A percentile compares a stretch with the other conserved stretches of the same genome.
phyloP scores from a whole-genome alignment of 2,888 invertebrate species.

The Oeneis ivallda region DNA sequence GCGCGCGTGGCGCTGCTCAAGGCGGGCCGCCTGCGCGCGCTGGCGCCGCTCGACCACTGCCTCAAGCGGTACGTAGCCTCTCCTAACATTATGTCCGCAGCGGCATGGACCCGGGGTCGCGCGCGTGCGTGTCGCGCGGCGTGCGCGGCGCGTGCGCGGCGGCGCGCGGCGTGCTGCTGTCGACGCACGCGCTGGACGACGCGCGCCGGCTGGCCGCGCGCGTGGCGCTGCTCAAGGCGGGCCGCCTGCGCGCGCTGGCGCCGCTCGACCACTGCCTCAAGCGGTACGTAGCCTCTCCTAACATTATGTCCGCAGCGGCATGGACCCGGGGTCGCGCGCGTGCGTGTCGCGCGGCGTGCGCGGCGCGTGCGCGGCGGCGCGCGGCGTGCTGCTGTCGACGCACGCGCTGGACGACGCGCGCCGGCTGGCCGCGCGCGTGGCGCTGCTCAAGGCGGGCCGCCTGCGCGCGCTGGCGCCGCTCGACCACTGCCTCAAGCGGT shows the following conservation, averaged over 20 bases:
- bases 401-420: constrained; percentile 83
- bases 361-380: constrained; percentile 67
- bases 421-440: constrained; percentile 74
- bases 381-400: constrained; percentile 85
- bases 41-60: constrained; percentile 74
- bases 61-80: too few relatives aligned
- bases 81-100: constrained; percentile 51
- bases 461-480: constrained; percentile 78
- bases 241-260: constrained; percentile 82
- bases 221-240: constrained; percentile 82
- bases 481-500: constrained; percentile 75
- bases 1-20: constrained; percentile 83
- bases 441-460: constrained; percentile 82
- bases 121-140: constrained; percentile 73
- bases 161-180: constrained; percentile 82
- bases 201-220: constrained; percentile 68
- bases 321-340: constrained; percentile 84
- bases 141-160: constrained; percentile 75
- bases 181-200: constrained; percentile 85
- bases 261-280: constrained; percentile 71
- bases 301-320: constrained; percentile 64
- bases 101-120: constrained; percentile 85
- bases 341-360: constrained; percentile 74
- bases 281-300: too few relatives aligned
- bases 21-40: constrained; percentile 79